A percentile compares a stretch with the other conserved stretches of the same genome.
Evolutionary conservation across 1,140 invertebrate species (phyloP).

Genomic region (Macrocentrus cingulum): DNA sequence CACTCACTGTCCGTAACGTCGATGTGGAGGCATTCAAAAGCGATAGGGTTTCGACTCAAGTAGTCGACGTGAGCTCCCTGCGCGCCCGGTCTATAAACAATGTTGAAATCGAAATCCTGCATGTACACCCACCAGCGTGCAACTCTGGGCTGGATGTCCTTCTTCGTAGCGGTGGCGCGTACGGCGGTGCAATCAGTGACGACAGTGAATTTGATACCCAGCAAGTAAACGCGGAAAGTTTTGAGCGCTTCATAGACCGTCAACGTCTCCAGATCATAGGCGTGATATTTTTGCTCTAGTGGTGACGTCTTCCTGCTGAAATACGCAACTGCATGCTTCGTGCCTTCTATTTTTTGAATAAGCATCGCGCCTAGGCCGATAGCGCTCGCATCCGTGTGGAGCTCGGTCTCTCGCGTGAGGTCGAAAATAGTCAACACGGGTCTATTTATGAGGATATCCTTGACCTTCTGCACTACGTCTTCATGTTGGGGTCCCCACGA

Average conservation of each 20-base stretch:
- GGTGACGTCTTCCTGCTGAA: constrained; percentile 41
- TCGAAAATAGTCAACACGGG: constrained; percentile 21
- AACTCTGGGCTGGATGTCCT: constrained; percentile 41
- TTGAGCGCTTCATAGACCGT: constrained; percentile 41
- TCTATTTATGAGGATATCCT: not conserved
- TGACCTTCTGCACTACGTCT: constrained; percentile 5
- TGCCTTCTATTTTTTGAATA: constrained; percentile 31
- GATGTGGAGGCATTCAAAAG: constrained; percentile 15
- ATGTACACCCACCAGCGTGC: constrained; percentile 47
- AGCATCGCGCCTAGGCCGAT: constrained; percentile 37
- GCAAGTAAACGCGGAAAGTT: constrained; percentile 42
- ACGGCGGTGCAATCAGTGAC: constrained; percentile 48
- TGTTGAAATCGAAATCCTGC: constrained; percentile 47
- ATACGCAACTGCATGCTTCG: constrained; percentile 30
- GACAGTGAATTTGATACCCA: constrained; percentile 45
- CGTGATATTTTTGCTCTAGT: constrained; percentile 43
- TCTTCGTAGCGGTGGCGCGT: constrained; percentile 43
- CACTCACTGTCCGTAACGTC: constrained; percentile 24
- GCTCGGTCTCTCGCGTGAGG: constrained; percentile 28
- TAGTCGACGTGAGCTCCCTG: constrained; percentile 45
- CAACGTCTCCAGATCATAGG: constrained; percentile 45
- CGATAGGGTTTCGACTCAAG: constrained; percentile 39
- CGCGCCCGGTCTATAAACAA: constrained; percentile 39
- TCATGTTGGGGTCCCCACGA: not conserved
- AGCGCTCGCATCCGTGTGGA: constrained; percentile 39